Base-by-base conservation (phyloP, 37 sponge, comb jelly and placozoan genomes). In the Ianthella basta region DNA sequence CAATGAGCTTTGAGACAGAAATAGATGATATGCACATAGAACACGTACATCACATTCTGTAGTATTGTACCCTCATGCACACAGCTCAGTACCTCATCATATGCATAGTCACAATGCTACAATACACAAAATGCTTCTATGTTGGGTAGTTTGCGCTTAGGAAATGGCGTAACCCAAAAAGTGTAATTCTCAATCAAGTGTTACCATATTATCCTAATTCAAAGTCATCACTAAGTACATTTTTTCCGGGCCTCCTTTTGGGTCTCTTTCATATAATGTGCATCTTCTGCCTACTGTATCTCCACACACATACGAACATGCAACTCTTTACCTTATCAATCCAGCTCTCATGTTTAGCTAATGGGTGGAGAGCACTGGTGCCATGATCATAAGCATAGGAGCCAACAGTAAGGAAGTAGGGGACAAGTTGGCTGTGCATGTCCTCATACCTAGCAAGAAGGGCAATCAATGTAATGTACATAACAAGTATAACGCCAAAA, bases 331-430 rank as follows among this genome's bases (percentile, higher is more conserved):
- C 94, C 90, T 93, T 93, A 15, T 93, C 82, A 57, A 91, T 86
- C 79, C 91, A 91, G 60, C 36, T 80, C 4, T 91, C 55, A 56
- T 94, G 91, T 33, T 78, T 81, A 35, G 95, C 95, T 44, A 94
- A 80, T 27, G 95, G 95, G 24, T 82, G 86, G 32, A 94, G 85
- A 30, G 95, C 88, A 53, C 95, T 94, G 27, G 60, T 84, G 23
- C 82, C 72, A 35, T 61, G 81, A 15, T 91, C 84, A 59, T 80
- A 68, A 4, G 95, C 95, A 32, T 79, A 33, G 53, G 89, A 40
- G 3, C 95, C 95, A 79, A 85, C 86, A 56, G 95, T 83, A 41
- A 94, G 82, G 3, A 94, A 66, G 72, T 94, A 94, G 0, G 91
- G 91, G 10, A 91, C 89, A 33, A 94, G 80, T 82, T 86, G 73